These are phyloP conservation scores for Diorhabda carinulata DNA, from an alignment of 1,140 invertebrate genomes.

Conservation along the genomic window DNA sequence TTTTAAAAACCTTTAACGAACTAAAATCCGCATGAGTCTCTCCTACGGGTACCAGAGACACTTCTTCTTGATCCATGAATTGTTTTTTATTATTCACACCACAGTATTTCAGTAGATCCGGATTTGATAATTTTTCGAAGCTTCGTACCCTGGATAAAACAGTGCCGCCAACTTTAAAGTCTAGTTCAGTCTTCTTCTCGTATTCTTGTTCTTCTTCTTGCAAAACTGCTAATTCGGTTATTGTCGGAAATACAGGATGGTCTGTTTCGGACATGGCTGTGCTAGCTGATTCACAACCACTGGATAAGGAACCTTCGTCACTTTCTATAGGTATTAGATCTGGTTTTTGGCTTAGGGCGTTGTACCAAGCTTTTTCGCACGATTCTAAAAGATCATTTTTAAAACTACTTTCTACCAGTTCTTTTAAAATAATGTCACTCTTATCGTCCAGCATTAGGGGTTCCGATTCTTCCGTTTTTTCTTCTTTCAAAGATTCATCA, in stretches of 20 bases:
- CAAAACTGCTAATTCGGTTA: conserved; percentile 42
- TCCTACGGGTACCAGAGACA: conserved; percentile 45
- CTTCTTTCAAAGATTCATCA: conserved; percentile 24
- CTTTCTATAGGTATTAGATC: conserved; percentile 49
- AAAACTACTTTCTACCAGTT: conserved; percentile 34
- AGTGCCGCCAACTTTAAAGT: conserved; percentile 44
- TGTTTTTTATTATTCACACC: conserved; percentile 31
- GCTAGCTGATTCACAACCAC: conserved; percentile 73
- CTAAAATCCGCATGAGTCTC: conserved; percentile 45
- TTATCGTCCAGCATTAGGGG: conserved; percentile 27
- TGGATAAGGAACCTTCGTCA: conserved; percentile 74
- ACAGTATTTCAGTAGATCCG: conserved; percentile 34
- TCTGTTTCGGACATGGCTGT: conserved; percentile 55
- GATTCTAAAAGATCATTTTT: conserved; percentile 38
- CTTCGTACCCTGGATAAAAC: conserved; percentile 37
- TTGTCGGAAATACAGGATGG: conserved; percentile 35
- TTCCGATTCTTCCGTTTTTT: conserved; percentile 13
- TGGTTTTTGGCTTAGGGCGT: conserved; percentile 29
- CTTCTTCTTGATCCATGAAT: conserved; percentile 40
- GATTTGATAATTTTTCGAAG: conserved; percentile 33
- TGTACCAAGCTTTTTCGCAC: conserved; percentile 39
- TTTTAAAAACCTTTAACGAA: conserved; percentile 43
- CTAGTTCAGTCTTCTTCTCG: conserved; percentile 45
- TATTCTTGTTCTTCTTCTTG: conserved; percentile 25
- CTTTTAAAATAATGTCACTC: conserved; percentile 38